Evolutionary conservation across 2,113 vertebrate genomes (phyloP).

Genomic region (Phaethon lepturus): DNA sequence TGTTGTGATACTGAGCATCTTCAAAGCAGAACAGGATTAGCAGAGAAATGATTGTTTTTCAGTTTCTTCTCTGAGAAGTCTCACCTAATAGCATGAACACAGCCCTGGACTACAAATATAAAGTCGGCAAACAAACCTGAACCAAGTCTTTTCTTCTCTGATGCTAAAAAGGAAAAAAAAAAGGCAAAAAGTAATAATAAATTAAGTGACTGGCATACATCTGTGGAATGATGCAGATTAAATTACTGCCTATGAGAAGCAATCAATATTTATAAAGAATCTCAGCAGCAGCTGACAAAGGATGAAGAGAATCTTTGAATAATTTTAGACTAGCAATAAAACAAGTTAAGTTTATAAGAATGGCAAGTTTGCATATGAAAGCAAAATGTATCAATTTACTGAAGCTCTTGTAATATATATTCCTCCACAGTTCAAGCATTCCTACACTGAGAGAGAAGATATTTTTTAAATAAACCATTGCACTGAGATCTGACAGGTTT

Average conservation of each 20-base stretch:
- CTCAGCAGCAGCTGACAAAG: not conserved
- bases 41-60: not conserved
- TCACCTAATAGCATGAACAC: not conserved
- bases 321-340: not conserved
- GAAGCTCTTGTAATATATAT: not conserved
- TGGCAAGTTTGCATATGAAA: not conserved
- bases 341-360: not conserved
- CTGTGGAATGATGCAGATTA: not conserved
- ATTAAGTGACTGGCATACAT: not conserved
- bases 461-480: not conserved
- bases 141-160: not conserved
- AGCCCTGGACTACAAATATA: not conserved
- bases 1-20: not conserved
- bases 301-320: not conserved
- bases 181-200: not conserved
- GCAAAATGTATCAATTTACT: not conserved
- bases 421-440: not conserved
- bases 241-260: not conserved
- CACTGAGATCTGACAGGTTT: not conserved
- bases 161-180: not conserved
- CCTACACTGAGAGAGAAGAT: not conserved
- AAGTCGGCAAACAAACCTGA: not conserved
- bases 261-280: slow-evolving; percentile 42
- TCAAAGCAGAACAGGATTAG: not conserved
- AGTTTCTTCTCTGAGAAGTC: not conserved